Conservation (phyloP, 1,140 invertebrate species). For the Cydia strobilella region DNA sequence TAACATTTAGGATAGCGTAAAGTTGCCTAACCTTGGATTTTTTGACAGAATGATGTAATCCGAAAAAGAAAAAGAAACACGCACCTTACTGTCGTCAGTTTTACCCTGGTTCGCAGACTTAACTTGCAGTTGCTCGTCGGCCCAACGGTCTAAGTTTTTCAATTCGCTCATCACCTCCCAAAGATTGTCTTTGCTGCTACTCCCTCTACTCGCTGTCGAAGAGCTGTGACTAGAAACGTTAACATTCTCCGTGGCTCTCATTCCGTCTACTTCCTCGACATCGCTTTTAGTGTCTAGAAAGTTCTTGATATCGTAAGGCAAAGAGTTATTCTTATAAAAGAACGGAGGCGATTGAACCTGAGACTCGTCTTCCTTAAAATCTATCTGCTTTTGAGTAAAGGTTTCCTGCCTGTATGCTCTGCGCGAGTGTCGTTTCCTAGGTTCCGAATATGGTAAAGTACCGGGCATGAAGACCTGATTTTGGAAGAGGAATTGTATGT, state of each 20-base stretch:
- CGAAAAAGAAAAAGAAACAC: conserved; percentile 28
- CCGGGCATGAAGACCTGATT: conserved; percentile 77
- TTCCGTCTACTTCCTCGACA: conserved; percentile 59
- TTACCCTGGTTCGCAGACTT: conserved; percentile 53
- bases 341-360: conserved; percentile 56
- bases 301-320: conserved; percentile 61
- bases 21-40: background rate
- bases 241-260: conserved; percentile 42
- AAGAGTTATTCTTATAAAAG: conserved; percentile 70
- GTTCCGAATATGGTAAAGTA: conserved; percentile 65
- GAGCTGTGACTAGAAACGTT: conserved; percentile 53
- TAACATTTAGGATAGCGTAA: background rate
- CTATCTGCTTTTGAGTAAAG: conserved; percentile 60
- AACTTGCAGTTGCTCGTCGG: conserved; percentile 65
- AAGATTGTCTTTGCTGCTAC: conserved; percentile 58
- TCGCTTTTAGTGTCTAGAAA: conserved; percentile 55
- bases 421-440: conserved; percentile 45
- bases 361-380: conserved; percentile 63
- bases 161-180: conserved; percentile 73
- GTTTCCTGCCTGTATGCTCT: conserved; percentile 45
- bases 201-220: conserved; percentile 44
- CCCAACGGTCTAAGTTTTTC: conserved; percentile 70
- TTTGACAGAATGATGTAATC: background rate
- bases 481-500: conserved; percentile 76
- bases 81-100: conserved; percentile 68